Evolutionary conservation across 2,113 vertebrate genomes (phyloP), one percentile per base, ranked within the genome.

Genomic region (Gadus chalcogrammus): DNA sequence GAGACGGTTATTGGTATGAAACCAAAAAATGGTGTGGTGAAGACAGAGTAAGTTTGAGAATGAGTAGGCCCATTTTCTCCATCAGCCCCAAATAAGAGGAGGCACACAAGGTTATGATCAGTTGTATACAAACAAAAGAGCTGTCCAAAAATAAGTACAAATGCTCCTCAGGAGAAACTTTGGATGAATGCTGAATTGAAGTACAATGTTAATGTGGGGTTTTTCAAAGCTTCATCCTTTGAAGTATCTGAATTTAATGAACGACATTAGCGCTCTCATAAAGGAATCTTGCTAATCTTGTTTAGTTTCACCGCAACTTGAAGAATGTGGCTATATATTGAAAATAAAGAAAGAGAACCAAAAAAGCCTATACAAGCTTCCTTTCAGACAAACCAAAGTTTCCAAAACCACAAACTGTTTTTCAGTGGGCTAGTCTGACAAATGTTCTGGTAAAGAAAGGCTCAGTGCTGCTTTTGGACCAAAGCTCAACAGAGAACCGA

Each of bases 381-480:
- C 86, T 88, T 88, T 91, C 74, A 84, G 72, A 65, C 82, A 72
- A 90, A 87, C 75, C 42, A 62, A 79, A 74, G 76, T 83, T 82
- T 90, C 88, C 87, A 90, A 48, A 90, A 88, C 86, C 89, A 68
- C 87, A 78, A 80, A 85, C 80, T 76, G 70, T 83, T 48, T 48
- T 48, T 81, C 71, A 77, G 84, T 81, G 85, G 86, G 85, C 85
- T 74, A 73, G 83, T 83, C 78, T 82, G 79, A 88, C 82, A 88
- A 89, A 90, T 87, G 83, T 84, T 88, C 85, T 84, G 71, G 82
- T 62, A 79, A 71, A 13, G 74, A 87, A 82, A 71, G 72, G 79
- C 64, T 72, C 72, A 77, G 72, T 78, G 80, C 78, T 79, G 84
- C 80, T 70, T 82, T 86, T 85, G 79, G 80, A 86, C 61, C 22